A percentile compares a stretch with the other conserved stretches of the same genome.
Evolutionary conservation across 2,113 vertebrate genomes (phyloP).

Genomic region (Salvelinus alpinus): DNA sequence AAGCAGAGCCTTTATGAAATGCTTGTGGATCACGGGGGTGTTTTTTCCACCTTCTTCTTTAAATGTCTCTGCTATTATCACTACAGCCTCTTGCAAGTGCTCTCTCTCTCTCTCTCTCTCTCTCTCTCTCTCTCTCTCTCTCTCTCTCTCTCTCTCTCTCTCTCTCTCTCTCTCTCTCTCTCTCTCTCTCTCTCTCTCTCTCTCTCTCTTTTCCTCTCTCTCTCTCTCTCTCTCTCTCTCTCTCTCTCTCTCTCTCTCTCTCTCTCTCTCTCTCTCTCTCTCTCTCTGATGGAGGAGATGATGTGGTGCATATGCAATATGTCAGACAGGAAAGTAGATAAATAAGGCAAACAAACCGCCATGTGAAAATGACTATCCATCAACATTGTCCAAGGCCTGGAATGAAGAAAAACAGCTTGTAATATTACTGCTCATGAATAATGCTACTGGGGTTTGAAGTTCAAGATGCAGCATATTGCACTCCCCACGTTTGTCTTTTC

Average conservation of each 20-base stretch:
- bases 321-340: constrained; percentile 52
- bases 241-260: background rate
- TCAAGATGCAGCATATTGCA: constrained; percentile 57
- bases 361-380: constrained; percentile 66
- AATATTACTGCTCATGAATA: constrained; percentile 71
- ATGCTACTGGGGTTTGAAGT: constrained; percentile 61
- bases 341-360: constrained; percentile 68
- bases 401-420: constrained; percentile 62
- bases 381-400: constrained; percentile 58
- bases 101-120: constrained; percentile 38
- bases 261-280: constrained; percentile 40
- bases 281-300: constrained; percentile 50
- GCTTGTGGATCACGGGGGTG: constrained; percentile 59
- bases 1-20: constrained; percentile 68
- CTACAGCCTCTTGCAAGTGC: constrained; percentile 50
- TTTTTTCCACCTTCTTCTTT: constrained; percentile 36
- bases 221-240: background rate
- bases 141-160: constrained; percentile 45
- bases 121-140: constrained; percentile 43
- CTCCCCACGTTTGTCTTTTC: constrained; percentile 33
- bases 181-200: constrained; percentile 42
- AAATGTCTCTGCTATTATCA: constrained; percentile 56
- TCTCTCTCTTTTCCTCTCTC: constrained; percentile 43
- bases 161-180: constrained; percentile 48
- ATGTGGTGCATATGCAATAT: constrained; percentile 27